Conservation (phyloP, 2,888 invertebrate genomes). For the Lymantria monacha region DNA sequence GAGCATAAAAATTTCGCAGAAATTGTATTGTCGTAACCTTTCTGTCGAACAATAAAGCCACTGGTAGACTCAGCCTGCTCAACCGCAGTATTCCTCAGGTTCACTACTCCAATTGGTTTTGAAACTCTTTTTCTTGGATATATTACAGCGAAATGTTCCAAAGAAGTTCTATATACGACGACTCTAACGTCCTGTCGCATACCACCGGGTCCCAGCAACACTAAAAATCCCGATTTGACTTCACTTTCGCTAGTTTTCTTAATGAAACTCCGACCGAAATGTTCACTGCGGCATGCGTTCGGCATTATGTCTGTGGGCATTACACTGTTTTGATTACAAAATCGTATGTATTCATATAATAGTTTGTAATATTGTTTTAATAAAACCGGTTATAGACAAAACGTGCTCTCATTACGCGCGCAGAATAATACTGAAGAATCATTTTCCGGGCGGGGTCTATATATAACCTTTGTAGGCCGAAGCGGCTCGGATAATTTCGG, state of each 20-base stretch:
- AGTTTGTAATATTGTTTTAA: conserved; percentile 39
- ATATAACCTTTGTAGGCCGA: conserved; percentile 51
- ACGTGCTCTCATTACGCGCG: conserved; percentile 29
- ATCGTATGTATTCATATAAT: conserved; percentile 39
- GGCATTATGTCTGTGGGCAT: conserved; percentile 70
- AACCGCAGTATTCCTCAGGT: conserved; percentile 82
- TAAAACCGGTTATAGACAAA: conserved; percentile 22
- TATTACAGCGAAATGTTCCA: conserved; percentile 85
- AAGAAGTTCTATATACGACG: conserved; percentile 84
- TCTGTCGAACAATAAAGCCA: conserved; percentile 83
- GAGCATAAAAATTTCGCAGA: conserved; percentile 83
- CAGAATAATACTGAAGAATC: conserved; percentile 50
- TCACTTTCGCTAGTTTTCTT: conserved; percentile 76
- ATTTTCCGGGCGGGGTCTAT: conserved; percentile 49
- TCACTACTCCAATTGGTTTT: conserved; percentile 83
- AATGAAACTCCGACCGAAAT: conserved; percentile 59
- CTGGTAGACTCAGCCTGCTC: conserved; percentile 72
- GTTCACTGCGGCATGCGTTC: conserved; percentile 49
- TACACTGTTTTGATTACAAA: conserved; percentile 49
- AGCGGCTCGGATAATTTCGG: conserved; percentile 47
- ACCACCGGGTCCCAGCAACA: conserved; percentile 80
- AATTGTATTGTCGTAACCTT: conserved; percentile 84
- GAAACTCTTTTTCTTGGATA: conserved; percentile 85
- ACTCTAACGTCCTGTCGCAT: conserved; percentile 84
- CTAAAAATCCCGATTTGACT: conserved; percentile 84